These are phyloP conservation scores for Spisula solida DNA, from an alignment of 2,888 invertebrate genomes.

Conservation along the genomic window DNA sequence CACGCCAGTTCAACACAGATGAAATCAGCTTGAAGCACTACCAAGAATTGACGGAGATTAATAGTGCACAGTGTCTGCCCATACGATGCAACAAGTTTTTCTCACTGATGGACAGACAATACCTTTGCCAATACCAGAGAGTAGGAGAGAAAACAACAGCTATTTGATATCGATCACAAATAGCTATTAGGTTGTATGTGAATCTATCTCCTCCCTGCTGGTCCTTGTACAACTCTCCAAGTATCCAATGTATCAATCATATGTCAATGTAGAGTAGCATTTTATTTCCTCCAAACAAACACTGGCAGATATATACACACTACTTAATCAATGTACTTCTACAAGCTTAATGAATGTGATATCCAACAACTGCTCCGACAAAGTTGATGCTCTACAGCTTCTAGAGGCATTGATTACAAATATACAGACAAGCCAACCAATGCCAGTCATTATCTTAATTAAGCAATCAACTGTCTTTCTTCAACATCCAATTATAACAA, in stretches of 20 bases:
- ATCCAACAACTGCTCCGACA: too few species aligned
- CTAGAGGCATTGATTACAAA: too few species aligned
- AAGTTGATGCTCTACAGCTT: too few species aligned
- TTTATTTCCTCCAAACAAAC: not conserved
- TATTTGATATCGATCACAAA: conserved; percentile 32
- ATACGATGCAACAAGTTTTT: conserved; percentile 12
- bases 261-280: not conserved
- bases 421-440: too few species aligned
- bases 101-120: not conserved
- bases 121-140: conserved; percentile 4
- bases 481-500: too few species aligned
- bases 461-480: too few species aligned
- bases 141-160: not conserved
- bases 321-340: not conserved
- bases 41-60: not conserved
- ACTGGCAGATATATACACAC: not conserved
- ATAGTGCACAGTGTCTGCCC: not conserved
- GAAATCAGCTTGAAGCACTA: not conserved
- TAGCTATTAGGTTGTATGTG: conserved; percentile 6
- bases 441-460: too few species aligned
- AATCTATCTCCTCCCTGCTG: conserved; percentile 25
- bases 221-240: not conserved
- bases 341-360: not conserved
- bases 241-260: conserved; percentile 5
- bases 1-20: not conserved